Conservation (phyloP, 2,797 vertebrate genomes). For the Paedocypris micromegethes region DNA sequence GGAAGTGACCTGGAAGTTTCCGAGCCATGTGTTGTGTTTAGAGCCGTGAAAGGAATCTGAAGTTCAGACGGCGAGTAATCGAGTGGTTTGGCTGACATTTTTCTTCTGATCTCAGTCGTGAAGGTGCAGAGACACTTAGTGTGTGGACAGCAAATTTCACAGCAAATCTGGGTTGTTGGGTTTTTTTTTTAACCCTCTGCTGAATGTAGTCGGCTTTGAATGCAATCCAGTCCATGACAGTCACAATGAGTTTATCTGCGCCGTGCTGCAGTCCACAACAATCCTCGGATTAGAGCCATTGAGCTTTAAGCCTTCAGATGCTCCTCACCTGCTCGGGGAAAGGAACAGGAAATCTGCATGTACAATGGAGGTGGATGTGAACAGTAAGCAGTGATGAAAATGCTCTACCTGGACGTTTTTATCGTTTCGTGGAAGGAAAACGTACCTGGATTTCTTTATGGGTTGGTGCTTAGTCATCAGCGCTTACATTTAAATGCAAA, state of each 20-base stretch:
- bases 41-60: too few relatives aligned
- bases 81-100: too few relatives aligned
- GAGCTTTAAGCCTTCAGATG: slow-evolving; percentile 20
- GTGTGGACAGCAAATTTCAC: slow-evolving; percentile 29
- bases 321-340: slow-evolving; percentile 7
- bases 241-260: slow-evolving; percentile 38
- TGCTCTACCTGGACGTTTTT: too few relatives aligned
- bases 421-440: too few relatives aligned
- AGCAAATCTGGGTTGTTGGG: slow-evolving; percentile 1
- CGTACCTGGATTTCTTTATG: neutral
- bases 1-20: slow-evolving; percentile 17
- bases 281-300: slow-evolving; percentile 13
- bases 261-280: slow-evolving; percentile 26
- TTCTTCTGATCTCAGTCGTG: too few relatives aligned
- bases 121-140: slow-evolving; percentile 6
- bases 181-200: slow-evolving; percentile 12
- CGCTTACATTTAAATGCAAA: too few relatives aligned
- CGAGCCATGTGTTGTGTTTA: neutral
- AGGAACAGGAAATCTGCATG: neutral
- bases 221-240: slow-evolving; percentile 10
- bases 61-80: too few relatives aligned
- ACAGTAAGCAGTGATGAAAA: too few relatives aligned
- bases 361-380: neutral
- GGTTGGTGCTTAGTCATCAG: too few relatives aligned
- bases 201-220: slow-evolving; percentile 25